Evolutionary conservation across 1,140 invertebrate species (phyloP).

Genomic region (Grapholita molesta): DNA sequence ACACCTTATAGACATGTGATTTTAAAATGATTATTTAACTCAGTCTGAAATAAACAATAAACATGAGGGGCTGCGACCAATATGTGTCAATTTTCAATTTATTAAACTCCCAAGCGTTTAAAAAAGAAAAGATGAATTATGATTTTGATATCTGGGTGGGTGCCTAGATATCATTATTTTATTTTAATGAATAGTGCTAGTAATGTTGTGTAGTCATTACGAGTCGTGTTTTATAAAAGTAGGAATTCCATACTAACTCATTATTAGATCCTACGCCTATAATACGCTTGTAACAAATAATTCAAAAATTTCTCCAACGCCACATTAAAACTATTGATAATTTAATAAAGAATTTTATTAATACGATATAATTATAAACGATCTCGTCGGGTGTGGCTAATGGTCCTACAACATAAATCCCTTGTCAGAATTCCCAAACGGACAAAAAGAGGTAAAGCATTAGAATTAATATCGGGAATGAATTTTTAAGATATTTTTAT

Average conservation of each 20-base stretch:
- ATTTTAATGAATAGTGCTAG: too few relatives aligned
- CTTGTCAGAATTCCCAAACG: constrained; percentile 28
- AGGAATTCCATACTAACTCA: neutral
- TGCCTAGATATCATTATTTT: too few relatives aligned
- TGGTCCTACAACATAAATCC: constrained; percentile 34
- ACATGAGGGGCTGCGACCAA: too few relatives aligned
- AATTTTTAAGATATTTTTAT: constrained; percentile 56
- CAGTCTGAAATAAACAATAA: too few relatives aligned
- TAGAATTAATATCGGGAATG: constrained; percentile 61
- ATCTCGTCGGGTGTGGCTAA: constrained; percentile 37
- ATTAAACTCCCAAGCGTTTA: too few relatives aligned
- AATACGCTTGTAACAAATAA: neutral
- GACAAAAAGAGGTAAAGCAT: constrained; percentile 30
- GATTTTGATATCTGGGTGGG: too few relatives aligned
- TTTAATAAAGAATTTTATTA: constrained; percentile 16
- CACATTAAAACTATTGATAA: neutral
- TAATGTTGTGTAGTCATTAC: neutral
- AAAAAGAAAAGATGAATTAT: too few relatives aligned
- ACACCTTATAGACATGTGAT: too few relatives aligned
- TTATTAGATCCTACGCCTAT: neutral
- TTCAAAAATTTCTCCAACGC: neutral
- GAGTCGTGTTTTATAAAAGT: neutral
- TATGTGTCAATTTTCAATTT: too few relatives aligned
- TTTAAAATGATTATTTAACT: too few relatives aligned
- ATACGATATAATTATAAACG: constrained; percentile 1